These are phyloP conservation scores for Drosophila multiciliata DNA, from an alignment of 2,888 invertebrate genomes.

Conservation along the genomic window DNA sequence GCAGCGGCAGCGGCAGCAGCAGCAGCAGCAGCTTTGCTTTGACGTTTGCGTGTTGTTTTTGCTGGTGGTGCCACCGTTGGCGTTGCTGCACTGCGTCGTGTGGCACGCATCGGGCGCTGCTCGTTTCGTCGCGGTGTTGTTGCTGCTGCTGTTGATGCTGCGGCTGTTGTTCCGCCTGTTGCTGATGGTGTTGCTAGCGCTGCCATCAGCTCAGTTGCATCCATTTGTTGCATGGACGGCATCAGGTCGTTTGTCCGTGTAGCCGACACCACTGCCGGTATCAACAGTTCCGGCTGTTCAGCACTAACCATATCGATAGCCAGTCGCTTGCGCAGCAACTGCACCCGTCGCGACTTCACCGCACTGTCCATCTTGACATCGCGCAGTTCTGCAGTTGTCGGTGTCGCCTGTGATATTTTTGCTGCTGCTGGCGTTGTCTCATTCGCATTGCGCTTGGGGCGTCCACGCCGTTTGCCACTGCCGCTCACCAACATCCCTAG, in stretches of 20 bases:
- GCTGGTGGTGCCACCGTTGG: conserved; percentile 28
- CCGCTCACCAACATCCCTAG: conserved; percentile 14
- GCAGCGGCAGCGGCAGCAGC: conserved; percentile 1
- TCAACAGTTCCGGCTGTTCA: conserved; percentile 51
- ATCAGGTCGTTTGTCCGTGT: conserved; percentile 13
- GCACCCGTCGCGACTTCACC: conserved; percentile 82
- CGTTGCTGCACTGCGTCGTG: conserved; percentile 71
- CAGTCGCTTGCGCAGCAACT: conserved; percentile 80
- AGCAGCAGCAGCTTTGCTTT: conserved; percentile 38
- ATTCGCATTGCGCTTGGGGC: conserved; percentile 84
- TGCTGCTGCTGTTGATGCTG: conserved; percentile 2
- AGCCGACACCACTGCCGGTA: conserved; percentile 4
- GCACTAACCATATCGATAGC: conserved; percentile 83
- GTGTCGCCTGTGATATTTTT: conserved; percentile 1
- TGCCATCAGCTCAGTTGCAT: conserved; percentile 7
- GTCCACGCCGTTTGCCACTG: conserved; percentile 83
- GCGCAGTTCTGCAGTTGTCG: conserved; percentile 5
- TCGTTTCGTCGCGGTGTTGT: conserved; percentile 60
- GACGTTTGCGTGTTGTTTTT: conserved; percentile 42
- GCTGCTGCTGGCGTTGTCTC: conserved; percentile 22
- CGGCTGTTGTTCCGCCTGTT: background rate
- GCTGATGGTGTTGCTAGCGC: conserved; percentile 11
- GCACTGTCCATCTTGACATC: conserved; percentile 44
- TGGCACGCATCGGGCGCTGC: conserved; percentile 74
- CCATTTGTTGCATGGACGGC: conserved; percentile 13